Evolutionary conservation across 2,888 invertebrate species (phyloP).

Genomic region (Tenthredo amoena): DNA sequence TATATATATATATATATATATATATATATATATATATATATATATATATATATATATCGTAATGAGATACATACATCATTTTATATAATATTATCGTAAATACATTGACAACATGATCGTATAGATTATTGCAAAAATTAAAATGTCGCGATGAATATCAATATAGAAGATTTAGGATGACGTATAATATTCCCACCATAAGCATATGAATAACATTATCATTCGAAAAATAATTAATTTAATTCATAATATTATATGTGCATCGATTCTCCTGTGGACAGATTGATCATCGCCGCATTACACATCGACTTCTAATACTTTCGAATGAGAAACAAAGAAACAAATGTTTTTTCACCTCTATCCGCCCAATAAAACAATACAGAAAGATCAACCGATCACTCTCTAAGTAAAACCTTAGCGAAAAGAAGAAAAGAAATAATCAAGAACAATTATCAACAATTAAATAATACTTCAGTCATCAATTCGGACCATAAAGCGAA

Average conservation of each 20-base stretch:
- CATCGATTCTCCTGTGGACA: background rate
- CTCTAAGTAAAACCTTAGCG: background rate
- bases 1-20: slow-evolving; percentile 36
- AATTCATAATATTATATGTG: background rate
- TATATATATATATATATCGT: slow-evolving; percentile 35
- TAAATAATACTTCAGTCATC: slow-evolving; percentile 3
- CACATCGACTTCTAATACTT: background rate
- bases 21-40: slow-evolving; percentile 35
- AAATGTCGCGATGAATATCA: slow-evolving; percentile 28
- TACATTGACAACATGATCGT: slow-evolving; percentile 33
- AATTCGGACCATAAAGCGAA: background rate
- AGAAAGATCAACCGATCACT: background rate
- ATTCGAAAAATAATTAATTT: slow-evolving; percentile 5
- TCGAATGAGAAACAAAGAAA: background rate
- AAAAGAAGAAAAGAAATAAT: slow-evolving; percentile 10
- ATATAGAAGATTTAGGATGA: slow-evolving; percentile 22
- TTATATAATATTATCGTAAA: slow-evolving; percentile 23
- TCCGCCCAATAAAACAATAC: background rate
- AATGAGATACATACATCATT: slow-evolving; percentile 44
- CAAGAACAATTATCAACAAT: background rate
- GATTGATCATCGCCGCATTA: background rate
- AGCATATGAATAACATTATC: background rate
- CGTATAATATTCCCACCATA: background rate
- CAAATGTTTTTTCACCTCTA: background rate
- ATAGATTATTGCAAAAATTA: slow-evolving; percentile 48